Percentiles rank a stretch among this genome's conserved stretches.
Conservation (phyloP, 2,113 vertebrate species). For the Trochalopteron elliotii region DNA sequence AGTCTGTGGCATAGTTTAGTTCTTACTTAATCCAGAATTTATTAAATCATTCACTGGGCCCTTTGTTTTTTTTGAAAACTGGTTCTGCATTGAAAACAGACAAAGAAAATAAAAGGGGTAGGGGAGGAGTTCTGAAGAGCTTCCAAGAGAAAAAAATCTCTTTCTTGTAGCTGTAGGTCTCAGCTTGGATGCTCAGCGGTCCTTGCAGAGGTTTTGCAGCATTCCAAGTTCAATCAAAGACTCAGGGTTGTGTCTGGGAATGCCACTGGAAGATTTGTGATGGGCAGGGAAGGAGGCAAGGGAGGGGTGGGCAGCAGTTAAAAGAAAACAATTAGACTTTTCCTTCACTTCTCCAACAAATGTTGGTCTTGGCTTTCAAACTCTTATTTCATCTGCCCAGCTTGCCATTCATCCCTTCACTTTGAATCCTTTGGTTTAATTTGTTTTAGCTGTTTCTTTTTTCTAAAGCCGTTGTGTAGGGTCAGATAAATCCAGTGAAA, state of each 20-base stretch:
- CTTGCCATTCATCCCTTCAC: not conserved
- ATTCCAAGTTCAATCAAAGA: not conserved
- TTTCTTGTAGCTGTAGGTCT: not conserved
- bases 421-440: not conserved
- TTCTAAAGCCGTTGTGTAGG: not conserved
- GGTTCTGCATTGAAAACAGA: constrained; percentile 7
- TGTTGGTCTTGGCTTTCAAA: not conserved
- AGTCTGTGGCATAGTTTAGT: not conserved
- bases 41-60: not conserved
- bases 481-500: not conserved
- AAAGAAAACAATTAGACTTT: not conserved
- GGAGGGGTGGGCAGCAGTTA: not conserved
- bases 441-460: not conserved
- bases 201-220: not conserved
- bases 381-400: not conserved
- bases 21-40: constrained; percentile 1
- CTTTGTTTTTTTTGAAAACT: not conserved
- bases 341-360: not conserved
- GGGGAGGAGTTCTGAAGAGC: not conserved
- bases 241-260: not conserved
- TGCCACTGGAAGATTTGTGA: not conserved
- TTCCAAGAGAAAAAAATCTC: not conserved
- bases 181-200: not conserved
- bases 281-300: not conserved
- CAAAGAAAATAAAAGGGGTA: not conserved